phyloP scores from a whole-genome alignment of 2,797 vertebrate species.

The Urocyon cinereoargenteus region DNA sequence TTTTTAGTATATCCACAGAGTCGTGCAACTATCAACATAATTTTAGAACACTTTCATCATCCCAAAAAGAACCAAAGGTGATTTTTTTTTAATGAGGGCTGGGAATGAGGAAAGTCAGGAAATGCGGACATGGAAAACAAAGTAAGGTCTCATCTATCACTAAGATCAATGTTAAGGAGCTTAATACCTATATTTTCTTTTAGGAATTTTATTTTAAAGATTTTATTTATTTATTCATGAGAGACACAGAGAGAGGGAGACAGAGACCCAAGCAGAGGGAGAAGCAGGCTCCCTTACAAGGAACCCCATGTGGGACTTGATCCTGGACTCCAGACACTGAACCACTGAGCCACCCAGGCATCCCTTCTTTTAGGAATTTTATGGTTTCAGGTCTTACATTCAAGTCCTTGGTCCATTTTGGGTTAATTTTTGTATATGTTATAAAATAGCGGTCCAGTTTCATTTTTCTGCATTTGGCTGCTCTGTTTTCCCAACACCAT shows the following conservation, averaged over 20 bases:
- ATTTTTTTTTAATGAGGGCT: constrained; percentile 45
- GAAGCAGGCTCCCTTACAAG: no score
- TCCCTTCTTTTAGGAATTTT: not conserved
- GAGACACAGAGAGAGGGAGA: no score
- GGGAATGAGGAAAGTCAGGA: not conserved
- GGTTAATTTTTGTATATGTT: not conserved
- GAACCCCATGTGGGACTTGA: no score
- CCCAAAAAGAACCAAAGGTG: not conserved
- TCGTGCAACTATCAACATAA: not conserved
- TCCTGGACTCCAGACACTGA: no score
- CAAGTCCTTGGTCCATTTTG: not conserved
- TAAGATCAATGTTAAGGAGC: not conserved
- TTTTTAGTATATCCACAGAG: not conserved
- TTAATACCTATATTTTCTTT: not conserved
- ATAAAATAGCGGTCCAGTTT: not conserved
- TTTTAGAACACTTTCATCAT: not conserved
- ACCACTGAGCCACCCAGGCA: no score
- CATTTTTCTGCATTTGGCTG: not conserved
- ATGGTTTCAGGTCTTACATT: not conserved
- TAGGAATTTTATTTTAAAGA: no score
- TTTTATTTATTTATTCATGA: no score
- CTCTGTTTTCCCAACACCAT: not conserved
- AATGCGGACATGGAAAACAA: constrained; percentile 29
- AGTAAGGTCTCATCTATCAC: not conserved
- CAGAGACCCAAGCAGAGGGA: no score